Conservation (phyloP, 2,113 vertebrate genomes). For the Menidia beryllina region DNA sequence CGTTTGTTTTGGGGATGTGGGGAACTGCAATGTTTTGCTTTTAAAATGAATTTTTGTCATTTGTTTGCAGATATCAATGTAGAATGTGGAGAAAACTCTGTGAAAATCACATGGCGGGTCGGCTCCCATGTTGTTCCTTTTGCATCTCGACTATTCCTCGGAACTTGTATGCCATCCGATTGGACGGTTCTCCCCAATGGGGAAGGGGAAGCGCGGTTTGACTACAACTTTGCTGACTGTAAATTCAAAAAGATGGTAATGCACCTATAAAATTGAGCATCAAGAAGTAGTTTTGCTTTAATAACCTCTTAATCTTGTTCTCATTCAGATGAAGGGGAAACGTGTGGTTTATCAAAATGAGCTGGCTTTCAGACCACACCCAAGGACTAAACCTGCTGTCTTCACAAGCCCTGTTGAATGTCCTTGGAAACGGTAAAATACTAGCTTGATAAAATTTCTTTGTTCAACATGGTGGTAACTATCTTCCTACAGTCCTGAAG, state of each 20-base stretch:
- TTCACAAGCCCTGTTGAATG: conserved; percentile 68
- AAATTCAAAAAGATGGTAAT: conserved; percentile 71
- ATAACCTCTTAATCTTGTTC: background rate
- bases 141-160: conserved; percentile 75
- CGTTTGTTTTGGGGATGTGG: accelerated
- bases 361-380: conserved; percentile 66
- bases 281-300: accelerated
- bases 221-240: conserved; percentile 58
- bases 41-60: background rate
- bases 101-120: conserved; percentile 70
- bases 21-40: background rate
- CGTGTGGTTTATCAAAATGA: conserved; percentile 59
- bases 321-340: conserved; percentile 67
- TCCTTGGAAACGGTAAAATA: conserved; percentile 55
- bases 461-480: background rate
- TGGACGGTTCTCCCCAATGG: conserved; percentile 40
- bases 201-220: conserved; percentile 56
- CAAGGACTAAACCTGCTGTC: conserved; percentile 37
- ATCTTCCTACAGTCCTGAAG: conserved; percentile 50
- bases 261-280: background rate
- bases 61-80: conserved; percentile 65
- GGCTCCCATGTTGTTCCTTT: conserved; percentile 14
- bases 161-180: conserved; percentile 66
- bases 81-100: conserved; percentile 30
- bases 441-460: background rate